Evolutionary conservation across 2,797 vertebrate genomes (phyloP), one percentile per base, ranked within the genome.

Genomic region (Sebastes minor): DNA sequence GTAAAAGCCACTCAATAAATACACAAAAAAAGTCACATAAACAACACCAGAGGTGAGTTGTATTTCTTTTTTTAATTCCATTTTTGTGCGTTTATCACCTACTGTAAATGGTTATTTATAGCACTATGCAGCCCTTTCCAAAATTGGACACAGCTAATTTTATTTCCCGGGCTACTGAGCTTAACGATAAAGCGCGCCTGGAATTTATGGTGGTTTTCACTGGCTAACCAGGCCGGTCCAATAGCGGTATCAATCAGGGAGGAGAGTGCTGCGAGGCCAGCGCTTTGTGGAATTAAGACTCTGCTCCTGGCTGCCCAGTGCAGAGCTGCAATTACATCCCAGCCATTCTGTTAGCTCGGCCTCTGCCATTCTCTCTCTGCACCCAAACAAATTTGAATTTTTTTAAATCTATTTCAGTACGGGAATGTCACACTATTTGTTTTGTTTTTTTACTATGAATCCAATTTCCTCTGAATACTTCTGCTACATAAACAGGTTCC

Each of bases 151-250:
- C 74, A 82, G 90, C 89, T 94, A 88, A 92, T 94, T 94, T 92
- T 93, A 94, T 94, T 93, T 92, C 88, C 78, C 3, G 64, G 84
- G 82, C 87, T 84, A 83, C 92, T 93, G 88, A 92, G 90, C 91
- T 90, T 90, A 91, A 94, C 89, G 83, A 91, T 91, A 89, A 92
- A 90, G 76, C 65, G 83, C 74, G 79, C 25, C 70, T 8, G 79
- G 83, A 91, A 92, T 94, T 94, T 92, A 94, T 88, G 88, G 83
- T 55, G 76, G 86, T 86, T 89, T 91, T 89, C 76, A 77, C 68
- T 72, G 90, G 82, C 87, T 89, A 87, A 86, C 85, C 87, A 81
- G 89, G 78, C 79, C 35, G 28, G 46, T 86, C 84, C 85, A 82
- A 86, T 76, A 86, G 84, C 71, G 6, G 88, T 81, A 92, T 95